A percentile compares a stretch with the other conserved stretches of the same genome.
phyloP scores from a whole-genome alignment of 2,888 invertebrate genomes.

The Hypomecis punctinalis region DNA sequence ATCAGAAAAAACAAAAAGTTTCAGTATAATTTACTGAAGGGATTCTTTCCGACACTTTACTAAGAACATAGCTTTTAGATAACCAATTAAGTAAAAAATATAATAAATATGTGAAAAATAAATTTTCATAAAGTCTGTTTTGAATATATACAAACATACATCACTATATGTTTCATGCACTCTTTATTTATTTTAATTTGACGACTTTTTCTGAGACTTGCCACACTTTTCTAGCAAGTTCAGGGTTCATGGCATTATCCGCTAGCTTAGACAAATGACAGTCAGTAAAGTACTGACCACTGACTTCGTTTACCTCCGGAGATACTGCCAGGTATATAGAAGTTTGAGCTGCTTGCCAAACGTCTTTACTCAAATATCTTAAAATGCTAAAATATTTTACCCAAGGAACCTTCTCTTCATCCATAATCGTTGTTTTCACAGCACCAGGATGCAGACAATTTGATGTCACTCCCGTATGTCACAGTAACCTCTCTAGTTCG shows the following conservation, averaged over 20 bases:
- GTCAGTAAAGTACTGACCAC: slow-evolving; percentile 87
- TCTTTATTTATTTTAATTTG: slow-evolving; percentile 17
- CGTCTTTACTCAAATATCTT: slow-evolving; percentile 51
- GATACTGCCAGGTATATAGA: slow-evolving; percentile 81
- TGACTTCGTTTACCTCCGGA: slow-evolving; percentile 82
- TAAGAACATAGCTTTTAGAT: no score
- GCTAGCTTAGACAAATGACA: slow-evolving; percentile 70
- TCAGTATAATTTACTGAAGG: no score
- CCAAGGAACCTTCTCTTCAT: slow-evolving; percentile 62
- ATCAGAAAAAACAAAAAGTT: no score
- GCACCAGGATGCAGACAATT: slow-evolving; percentile 93
- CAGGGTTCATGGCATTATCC: slow-evolving; percentile 73
- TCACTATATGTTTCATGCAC: neutral
- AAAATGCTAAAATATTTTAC: slow-evolving; percentile 62
- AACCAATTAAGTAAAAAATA: no score
- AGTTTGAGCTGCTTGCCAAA: slow-evolving; percentile 76
- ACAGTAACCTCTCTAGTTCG: slow-evolving; percentile 88
- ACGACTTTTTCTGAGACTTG: slow-evolving; percentile 75
- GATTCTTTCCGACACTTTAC: no score
- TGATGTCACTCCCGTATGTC: slow-evolving; percentile 89
- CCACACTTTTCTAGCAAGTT: slow-evolving; percentile 86
- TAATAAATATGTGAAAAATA: no score
- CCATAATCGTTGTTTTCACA: slow-evolving; percentile 78
- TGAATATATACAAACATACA: neutral
- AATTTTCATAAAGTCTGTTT: no score